Evolutionary conservation across 2,888 invertebrate genomes (phyloP), one percentile per base, ranked within the genome.

Genomic region (Thecophora atra): DNA sequence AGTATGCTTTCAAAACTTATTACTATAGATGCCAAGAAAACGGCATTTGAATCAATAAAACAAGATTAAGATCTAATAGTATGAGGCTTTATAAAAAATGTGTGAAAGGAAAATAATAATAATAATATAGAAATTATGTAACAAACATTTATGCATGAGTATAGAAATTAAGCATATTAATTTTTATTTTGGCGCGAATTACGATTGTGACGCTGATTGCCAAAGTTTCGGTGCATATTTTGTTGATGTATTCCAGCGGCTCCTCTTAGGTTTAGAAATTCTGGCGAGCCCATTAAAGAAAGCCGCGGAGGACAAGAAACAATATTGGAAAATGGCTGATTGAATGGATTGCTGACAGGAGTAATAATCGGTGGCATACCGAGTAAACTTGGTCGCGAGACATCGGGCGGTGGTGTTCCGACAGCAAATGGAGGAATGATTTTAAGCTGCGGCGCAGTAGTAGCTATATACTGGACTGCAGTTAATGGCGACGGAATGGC

Each of bases 371-470:
- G 89, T 56, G 89, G 88, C 80, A 90, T 89, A 15, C 90, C 90
- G 77, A 91, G 83, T 37, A 91, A 81, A 0, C 90, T 90, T 0
- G 90, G 90, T 3, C 78, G 89, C 79, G 73, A 88, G 86, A 67
- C 89, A 1, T 76, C 68, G 1, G 75, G 72, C 56, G 76, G 72
- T 1, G 75, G 73, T 86, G 87, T 78, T 83, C 73, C 76, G 86
- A 86, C 87, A 85, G 71, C 70, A 37, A 74, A 70, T 52, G 28
- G 72, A 63, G 52, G 72, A 66, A 15, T 71, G 76, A 80, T 83
- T 70, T 74, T 78, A 56, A 73, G 72, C 56, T 77, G 64, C 21
- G 60, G 60, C 21, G 72, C 26, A 21, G 51, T 11, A 52, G 17
- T 51, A 7, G 26, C 5, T 74, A 79, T 75, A 37, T 65, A 30